These are phyloP conservation scores for Labeo rohita DNA, from an alignment of 2,113 vertebrate species.

Conservation along the genomic window DNA sequence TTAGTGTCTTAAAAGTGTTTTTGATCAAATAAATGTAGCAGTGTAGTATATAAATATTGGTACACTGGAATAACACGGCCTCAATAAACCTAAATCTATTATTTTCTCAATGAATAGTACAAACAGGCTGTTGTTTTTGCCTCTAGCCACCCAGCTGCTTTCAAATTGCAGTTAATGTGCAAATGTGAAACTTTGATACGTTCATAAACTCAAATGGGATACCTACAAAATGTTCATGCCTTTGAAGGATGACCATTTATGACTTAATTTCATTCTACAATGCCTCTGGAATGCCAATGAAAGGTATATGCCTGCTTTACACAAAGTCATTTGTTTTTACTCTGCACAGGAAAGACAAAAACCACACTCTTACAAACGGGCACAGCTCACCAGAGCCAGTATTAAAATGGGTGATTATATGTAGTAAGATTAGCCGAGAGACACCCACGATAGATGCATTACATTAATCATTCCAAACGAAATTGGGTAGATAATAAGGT, in stretches of 20 bases:
- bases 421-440: neutral
- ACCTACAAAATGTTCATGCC: neutral
- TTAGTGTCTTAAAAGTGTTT: neutral
- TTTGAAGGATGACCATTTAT: neutral
- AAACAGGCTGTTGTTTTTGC: slow-evolving; percentile 18
- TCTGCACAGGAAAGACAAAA: neutral
- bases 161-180: neutral
- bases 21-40: neutral
- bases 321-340: neutral
- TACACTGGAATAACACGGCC: neutral
- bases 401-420: slow-evolving; percentile 17
- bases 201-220: neutral
- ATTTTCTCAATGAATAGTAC: neutral
- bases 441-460: slow-evolving; percentile 5
- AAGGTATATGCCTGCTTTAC: neutral
- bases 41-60: neutral
- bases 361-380: neutral
- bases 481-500: neutral
- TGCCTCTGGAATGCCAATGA: slow-evolving; percentile 11
- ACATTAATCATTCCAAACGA: slow-evolving; percentile 16
- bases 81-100: slow-evolving; percentile 11
- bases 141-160: neutral
- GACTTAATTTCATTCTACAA: neutral
- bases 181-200: slow-evolving; percentile 8
- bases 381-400: neutral